phyloP scores from a whole-genome alignment of 2,797 vertebrate species.

The Neosilurus mollespiculum region DNA sequence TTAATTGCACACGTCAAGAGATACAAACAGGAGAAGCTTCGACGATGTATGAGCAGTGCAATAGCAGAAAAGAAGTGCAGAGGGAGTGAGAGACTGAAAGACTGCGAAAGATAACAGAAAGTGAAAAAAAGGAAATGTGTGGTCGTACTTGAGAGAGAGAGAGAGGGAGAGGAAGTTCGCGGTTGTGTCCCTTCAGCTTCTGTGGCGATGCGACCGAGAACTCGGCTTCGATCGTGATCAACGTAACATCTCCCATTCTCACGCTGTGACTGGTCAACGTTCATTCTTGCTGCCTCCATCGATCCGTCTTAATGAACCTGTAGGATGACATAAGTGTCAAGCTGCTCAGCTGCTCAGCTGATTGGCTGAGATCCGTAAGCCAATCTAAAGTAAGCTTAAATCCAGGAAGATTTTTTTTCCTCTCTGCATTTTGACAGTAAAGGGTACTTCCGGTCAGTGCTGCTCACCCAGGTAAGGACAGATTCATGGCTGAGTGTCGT shows the following conservation, averaged over 20 bases:
- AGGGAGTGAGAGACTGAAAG: constrained; percentile 13
- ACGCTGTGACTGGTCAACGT: not conserved
- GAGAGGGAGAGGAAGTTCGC: constrained; percentile 41
- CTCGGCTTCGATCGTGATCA: constrained; percentile 8
- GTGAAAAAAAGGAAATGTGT: constrained; percentile 43
- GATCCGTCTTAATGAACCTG: constrained; percentile 14
- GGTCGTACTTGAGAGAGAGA: constrained; percentile 33
- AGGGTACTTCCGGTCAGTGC: not conserved
- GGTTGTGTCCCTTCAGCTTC: constrained; percentile 31
- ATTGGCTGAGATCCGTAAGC: constrained; percentile 31
- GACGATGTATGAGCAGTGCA: not conserved
- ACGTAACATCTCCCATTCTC: not conserved
- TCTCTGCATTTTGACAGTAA: constrained; percentile 7
- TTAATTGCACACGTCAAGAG: not conserved
- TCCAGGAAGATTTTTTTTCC: not conserved
- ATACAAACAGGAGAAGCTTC: not conserved
- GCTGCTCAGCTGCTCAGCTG: constrained; percentile 3
- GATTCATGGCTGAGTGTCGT: not conserved
- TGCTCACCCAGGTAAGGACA: constrained; percentile 10
- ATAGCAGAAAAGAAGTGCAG: constrained; percentile 27
- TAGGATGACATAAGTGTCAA: constrained; percentile 13
- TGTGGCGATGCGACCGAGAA: constrained; percentile 19
- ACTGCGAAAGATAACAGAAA: constrained; percentile 9
- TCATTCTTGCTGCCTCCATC: constrained; percentile 15
- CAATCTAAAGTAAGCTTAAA: constrained; percentile 25